phyloP scores from a whole-genome alignment of 2,113 vertebrate genomes.

The Cebidichthys violaceus region DNA sequence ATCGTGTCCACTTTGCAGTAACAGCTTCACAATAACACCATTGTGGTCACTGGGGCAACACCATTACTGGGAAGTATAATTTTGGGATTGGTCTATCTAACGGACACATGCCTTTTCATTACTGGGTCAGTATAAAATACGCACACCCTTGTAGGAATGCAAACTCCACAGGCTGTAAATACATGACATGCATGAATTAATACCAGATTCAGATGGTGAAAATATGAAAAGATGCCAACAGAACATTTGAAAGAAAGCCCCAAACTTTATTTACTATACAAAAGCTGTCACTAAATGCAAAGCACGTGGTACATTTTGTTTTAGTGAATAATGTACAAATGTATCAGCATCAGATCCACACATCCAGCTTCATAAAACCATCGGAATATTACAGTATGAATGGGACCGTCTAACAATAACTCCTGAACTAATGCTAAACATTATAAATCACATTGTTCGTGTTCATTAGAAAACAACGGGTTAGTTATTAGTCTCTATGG shows the following conservation, averaged over 20 bases:
- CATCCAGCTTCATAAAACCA: background rate
- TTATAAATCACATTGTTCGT: background rate
- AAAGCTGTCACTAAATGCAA: conserved; percentile 4
- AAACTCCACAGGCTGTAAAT: background rate
- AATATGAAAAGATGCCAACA: background rate
- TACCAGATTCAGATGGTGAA: background rate
- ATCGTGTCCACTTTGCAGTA: background rate
- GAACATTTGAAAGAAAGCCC: background rate
- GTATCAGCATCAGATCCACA: background rate
- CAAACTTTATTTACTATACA: background rate
- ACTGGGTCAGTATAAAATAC: background rate
- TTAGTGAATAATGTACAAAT: background rate
- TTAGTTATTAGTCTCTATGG: background rate
- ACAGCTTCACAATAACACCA: background rate
- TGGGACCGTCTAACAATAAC: background rate
- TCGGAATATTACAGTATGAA: background rate
- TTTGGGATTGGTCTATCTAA: background rate
- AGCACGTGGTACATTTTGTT: background rate
- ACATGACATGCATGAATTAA: background rate
- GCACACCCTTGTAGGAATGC: background rate
- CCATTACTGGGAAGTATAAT: background rate
- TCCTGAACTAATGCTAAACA: background rate
- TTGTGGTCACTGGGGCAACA: background rate
- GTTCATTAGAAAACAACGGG: background rate
- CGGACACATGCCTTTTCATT: background rate